Conservation (phyloP, 2,888 invertebrate species). For the Lasioglossum oenotherae region DNA sequence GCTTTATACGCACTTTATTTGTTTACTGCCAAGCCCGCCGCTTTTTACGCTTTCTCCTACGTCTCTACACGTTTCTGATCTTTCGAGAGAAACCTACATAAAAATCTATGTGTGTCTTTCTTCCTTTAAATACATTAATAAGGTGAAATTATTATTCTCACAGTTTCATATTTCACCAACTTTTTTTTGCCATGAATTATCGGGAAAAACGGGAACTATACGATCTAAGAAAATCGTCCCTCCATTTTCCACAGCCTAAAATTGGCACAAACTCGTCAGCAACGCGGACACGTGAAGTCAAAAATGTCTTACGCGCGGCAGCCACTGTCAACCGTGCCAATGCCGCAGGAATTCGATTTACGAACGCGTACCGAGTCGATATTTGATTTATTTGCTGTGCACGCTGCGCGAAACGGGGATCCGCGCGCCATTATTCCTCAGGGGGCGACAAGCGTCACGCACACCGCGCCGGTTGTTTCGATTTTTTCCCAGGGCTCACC, state of each 20-base stretch:
- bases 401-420: constrained; percentile 40
- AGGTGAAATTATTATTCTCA: no score
- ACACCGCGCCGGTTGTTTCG: constrained; percentile 35
- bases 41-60: no score
- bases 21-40: not conserved
- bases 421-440: constrained; percentile 40
- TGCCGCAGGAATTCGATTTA: constrained; percentile 49
- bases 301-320: constrained; percentile 39
- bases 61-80: constrained; percentile 1
- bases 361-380: constrained; percentile 40
- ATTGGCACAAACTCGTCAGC: constrained; percentile 25
- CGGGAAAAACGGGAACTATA: not conserved
- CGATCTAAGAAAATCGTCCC: not conserved
- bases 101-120: no score
- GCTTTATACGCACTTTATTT: constrained; percentile 2
- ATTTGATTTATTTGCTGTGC: constrained; percentile 50
- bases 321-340: constrained; percentile 47
- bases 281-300: not conserved
- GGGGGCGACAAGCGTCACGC: constrained; percentile 42
- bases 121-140: no score
- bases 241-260: not conserved
- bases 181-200: no score
- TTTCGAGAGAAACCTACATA: no score
- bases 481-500: not conserved
- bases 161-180: no score